Evolutionary conservation across 2,888 invertebrate species (phyloP).

Genomic region (Ligdia adustata): DNA sequence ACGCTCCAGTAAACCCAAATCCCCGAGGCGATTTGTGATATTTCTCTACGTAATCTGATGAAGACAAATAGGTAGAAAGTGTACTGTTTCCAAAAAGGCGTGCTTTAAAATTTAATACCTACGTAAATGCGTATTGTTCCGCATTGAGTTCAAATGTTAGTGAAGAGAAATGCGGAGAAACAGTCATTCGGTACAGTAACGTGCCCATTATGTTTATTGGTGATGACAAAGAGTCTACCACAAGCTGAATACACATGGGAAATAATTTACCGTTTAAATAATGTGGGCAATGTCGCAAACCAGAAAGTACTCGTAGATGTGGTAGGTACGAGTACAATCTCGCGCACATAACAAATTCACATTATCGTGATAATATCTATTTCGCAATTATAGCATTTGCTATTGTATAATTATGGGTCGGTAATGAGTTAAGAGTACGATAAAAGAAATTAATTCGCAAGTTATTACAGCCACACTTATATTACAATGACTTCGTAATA

Average conservation of each 20-base stretch:
- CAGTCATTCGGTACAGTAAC: conserved; percentile 11
- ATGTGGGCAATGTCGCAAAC: conserved; percentile 3
- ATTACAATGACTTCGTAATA: background rate
- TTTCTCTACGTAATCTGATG: conserved; percentile 19
- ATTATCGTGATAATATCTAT: conserved; percentile 5
- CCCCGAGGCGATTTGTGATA: conserved; percentile 10
- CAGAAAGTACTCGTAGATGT: background rate
- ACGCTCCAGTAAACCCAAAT: conserved; percentile 22
- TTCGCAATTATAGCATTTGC: conserved; percentile 7
- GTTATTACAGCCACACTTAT: background rate
- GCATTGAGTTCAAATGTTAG: conserved; percentile 9
- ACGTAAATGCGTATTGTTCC: conserved; percentile 12
- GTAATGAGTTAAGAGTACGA: conserved; percentile 3
- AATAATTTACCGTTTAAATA: conserved; percentile 15
- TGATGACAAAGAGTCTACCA: conserved; percentile 6
- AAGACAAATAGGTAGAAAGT: conserved; percentile 15
- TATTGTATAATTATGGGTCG: conserved; percentile 3
- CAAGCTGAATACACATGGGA: conserved; percentile 17
- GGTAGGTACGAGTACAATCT: too few species aligned
- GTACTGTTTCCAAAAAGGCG: conserved; percentile 5
- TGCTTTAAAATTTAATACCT: conserved; percentile 8
- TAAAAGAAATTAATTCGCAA: conserved; percentile 3
- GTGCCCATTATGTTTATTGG: conserved; percentile 13
- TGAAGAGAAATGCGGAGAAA: conserved; percentile 15
- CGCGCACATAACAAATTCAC: conserved; percentile 3